Evolutionary conservation across 2,797 vertebrate species (phyloP).

Genomic region (Leuciscus waleckii): DNA sequence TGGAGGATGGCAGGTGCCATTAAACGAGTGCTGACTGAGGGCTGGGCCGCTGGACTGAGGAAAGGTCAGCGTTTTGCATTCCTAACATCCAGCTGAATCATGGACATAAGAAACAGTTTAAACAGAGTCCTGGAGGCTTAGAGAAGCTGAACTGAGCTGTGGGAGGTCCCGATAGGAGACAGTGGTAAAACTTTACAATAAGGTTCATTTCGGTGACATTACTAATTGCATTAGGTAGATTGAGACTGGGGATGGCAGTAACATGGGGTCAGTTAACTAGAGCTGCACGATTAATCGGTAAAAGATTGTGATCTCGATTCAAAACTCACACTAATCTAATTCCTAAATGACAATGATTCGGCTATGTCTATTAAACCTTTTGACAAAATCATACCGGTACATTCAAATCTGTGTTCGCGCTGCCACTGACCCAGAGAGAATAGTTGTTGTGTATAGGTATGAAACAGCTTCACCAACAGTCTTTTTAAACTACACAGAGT

Average conservation of each 20-base stretch:
- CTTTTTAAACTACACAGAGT: too few species aligned
- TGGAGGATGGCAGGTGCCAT: slow-evolving; percentile 58
- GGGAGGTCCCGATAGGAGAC: not conserved
- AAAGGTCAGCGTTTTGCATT: slow-evolving; percentile 72
- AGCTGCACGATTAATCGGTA: too few species aligned
- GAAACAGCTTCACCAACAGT: too few species aligned
- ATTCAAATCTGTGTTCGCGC: too few species aligned
- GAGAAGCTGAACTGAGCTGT: slow-evolving; percentile 18
- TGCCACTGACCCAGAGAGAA: too few species aligned
- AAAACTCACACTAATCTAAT: too few species aligned
- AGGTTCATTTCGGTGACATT: not conserved
- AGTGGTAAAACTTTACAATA: slow-evolving; percentile 8
- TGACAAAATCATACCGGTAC: too few species aligned
- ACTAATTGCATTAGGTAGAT: not conserved
- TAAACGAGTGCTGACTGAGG: slow-evolving; percentile 57
- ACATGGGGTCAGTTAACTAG: not conserved
- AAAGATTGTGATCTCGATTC: too few species aligned
- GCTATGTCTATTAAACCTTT: too few species aligned
- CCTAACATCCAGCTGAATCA: slow-evolving; percentile 56
- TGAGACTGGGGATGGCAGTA: not conserved
- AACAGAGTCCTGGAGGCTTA: slow-evolving; percentile 23
- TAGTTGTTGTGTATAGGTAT: too few species aligned
- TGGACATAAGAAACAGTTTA: slow-evolving; percentile 47
- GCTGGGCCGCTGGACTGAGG: slow-evolving; percentile 61
- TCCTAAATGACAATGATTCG: too few species aligned